Evolutionary conservation across 2,797 vertebrate species (phyloP).

Genomic region (Capromys pilorides): DNA sequence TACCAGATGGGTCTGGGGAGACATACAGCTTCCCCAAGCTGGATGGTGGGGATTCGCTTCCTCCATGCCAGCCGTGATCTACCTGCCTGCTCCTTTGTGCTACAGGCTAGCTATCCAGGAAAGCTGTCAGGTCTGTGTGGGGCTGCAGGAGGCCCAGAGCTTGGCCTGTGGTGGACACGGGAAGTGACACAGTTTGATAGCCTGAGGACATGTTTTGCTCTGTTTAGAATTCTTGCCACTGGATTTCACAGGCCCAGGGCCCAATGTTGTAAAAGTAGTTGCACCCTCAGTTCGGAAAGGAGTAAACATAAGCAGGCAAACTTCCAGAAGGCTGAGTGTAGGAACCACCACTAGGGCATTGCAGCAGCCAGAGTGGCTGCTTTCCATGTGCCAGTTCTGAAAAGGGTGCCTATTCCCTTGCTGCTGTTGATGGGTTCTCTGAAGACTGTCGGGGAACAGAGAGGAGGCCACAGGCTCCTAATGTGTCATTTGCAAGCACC

Average conservation of each 20-base stretch:
- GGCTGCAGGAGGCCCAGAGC: not conserved
- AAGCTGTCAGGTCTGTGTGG: not conserved
- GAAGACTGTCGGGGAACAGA: conserved; percentile 66
- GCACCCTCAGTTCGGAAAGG: not conserved
- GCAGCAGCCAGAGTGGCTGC: conserved; percentile 21
- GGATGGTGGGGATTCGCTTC: not conserved
- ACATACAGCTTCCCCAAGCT: not conserved
- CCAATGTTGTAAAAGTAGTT: not conserved
- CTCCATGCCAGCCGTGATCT: not conserved
- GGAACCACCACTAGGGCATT: not conserved
- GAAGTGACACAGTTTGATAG: not conserved
- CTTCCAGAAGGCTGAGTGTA: not conserved
- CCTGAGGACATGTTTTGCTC: not conserved
- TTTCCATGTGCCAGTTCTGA: conserved; percentile 39
- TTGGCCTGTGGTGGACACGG: not conserved
- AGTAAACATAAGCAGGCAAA: not conserved
- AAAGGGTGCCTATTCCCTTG: conserved; percentile 39
- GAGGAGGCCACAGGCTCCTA: not conserved
- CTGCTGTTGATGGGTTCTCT: conserved; percentile 50
- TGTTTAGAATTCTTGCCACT: conserved; percentile 31
- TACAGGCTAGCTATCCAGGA: not conserved
- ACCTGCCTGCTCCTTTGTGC: not conserved
- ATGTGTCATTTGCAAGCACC: conserved; percentile 52
- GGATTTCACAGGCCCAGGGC: conserved; percentile 30
- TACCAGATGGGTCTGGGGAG: not conserved